These are phyloP conservation scores for Drosophila tristis DNA, from an alignment of 1,140 invertebrate species.

Conservation along the genomic window DNA sequence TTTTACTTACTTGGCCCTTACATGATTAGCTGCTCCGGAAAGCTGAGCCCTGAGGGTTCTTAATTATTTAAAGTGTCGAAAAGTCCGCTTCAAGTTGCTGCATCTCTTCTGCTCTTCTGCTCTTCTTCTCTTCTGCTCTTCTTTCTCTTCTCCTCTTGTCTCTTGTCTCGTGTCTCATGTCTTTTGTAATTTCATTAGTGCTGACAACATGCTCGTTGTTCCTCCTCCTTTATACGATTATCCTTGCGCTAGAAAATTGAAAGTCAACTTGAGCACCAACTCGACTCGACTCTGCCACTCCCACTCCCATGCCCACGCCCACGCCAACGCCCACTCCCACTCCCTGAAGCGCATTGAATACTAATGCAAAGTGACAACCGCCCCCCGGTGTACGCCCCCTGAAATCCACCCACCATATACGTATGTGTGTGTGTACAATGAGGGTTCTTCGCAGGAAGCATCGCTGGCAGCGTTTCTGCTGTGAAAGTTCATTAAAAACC, in stretches of 20 bases:
- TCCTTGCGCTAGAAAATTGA: slow-evolving; percentile 42
- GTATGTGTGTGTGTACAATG: background rate
- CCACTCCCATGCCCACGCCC: too few species aligned
- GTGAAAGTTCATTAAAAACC: slow-evolving; percentile 60
- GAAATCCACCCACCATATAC: background rate
- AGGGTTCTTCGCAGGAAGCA: background rate
- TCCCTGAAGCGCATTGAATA: slow-evolving; percentile 45
- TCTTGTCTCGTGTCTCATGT: slow-evolving; percentile 29
- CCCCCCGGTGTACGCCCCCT: slow-evolving; percentile 1
- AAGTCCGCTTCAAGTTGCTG: background rate
- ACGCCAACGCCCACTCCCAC: background rate
- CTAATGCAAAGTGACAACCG: slow-evolving; percentile 49
- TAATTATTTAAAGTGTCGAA: slow-evolving; percentile 70
- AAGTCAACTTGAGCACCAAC: slow-evolving; percentile 38
- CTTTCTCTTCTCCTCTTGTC: background rate
- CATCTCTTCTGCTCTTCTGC: background rate
- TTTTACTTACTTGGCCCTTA: background rate
- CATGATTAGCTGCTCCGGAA: background rate
- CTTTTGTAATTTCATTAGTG: slow-evolving; percentile 74
- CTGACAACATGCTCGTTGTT: slow-evolving; percentile 41
- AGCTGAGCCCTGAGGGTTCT: slow-evolving; percentile 10
- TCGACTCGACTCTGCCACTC: background rate
- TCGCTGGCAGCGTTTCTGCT: slow-evolving; percentile 32
- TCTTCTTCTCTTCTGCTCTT: slow-evolving; percentile 10
- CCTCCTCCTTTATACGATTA: slow-evolving; percentile 24